These are phyloP conservation scores for Elaeidobius kamerunicus DNA, from an alignment of 2,888 invertebrate species.

Conservation along the genomic window DNA sequence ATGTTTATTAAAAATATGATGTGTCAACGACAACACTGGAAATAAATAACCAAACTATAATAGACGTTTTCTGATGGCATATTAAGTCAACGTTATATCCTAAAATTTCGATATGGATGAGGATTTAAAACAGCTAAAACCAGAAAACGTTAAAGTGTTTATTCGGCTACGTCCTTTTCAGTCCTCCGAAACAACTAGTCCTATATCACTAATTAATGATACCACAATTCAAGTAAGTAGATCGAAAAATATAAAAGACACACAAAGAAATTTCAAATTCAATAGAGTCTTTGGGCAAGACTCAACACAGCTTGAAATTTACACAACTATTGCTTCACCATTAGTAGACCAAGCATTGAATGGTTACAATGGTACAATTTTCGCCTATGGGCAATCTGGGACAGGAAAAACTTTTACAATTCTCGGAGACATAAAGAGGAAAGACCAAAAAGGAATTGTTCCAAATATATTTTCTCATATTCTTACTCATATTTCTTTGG, in stretches of 20 bases:
- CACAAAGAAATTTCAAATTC: conserved; percentile 85
- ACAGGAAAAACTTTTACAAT: conserved; percentile 98
- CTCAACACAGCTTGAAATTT: conserved; percentile 85
- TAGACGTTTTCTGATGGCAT: too few species aligned
- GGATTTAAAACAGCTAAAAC: conserved; percentile 13
- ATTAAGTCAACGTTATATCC: too few species aligned
- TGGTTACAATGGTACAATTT: conserved; percentile 90
- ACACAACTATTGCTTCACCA: conserved; percentile 89
- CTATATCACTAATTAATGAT: conserved; percentile 53
- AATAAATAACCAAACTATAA: background rate
- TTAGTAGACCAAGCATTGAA: conserved; percentile 91
- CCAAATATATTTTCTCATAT: conserved; percentile 98
- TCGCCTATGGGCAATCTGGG: conserved; percentile 86
- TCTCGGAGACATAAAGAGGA: conserved; percentile 82
- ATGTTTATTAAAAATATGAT: background rate
- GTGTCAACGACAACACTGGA: background rate
- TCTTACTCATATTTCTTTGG: conserved; percentile 91
- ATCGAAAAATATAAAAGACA: conserved; percentile 56
- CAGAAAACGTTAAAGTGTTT: conserved; percentile 90
- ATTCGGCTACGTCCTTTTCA: conserved; percentile 80
- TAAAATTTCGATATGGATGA: conserved; percentile 11
- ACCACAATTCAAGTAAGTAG: conserved; percentile 67
- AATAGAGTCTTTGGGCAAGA: conserved; percentile 85
- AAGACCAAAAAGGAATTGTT: conserved; percentile 89
- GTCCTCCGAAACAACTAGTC: conserved; percentile 3